A percentile compares a stretch with the other conserved stretches of the same genome.
These are phyloP conservation scores for Cataglyphis rosenhaueri DNA, from an alignment of 2,888 invertebrate genomes.

Conservation along the genomic window DNA sequence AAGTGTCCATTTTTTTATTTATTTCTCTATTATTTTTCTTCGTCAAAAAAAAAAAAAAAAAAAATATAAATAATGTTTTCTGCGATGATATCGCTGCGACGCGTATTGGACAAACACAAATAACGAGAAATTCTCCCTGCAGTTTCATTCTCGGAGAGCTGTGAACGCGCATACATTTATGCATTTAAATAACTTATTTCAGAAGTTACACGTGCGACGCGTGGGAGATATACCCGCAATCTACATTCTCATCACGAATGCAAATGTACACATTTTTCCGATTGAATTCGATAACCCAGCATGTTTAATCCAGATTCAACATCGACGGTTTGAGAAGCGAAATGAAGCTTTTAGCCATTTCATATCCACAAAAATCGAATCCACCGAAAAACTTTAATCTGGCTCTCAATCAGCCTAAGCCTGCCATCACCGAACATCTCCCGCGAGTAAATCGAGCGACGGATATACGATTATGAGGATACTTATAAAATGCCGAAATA, in stretches of 20 bases:
- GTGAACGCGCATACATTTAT: conserved; percentile 23
- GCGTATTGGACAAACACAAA: conserved; percentile 12
- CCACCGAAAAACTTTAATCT: conserved; percentile 67
- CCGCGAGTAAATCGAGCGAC: conserved; percentile 23
- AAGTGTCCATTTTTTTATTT: not conserved
- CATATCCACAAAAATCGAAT: conserved; percentile 65
- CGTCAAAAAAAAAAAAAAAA: conserved; percentile 12
- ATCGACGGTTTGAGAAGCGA: conserved; percentile 50
- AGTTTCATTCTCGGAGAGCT: not conserved
- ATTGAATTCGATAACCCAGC: conserved; percentile 70
- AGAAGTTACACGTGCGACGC: not conserved
- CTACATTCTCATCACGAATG: conserved; percentile 51
- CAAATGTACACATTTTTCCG: conserved; percentile 44
- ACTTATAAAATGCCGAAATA: not conserved
- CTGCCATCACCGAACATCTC: conserved; percentile 19
- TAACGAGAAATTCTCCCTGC: not conserved
- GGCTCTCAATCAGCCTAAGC: conserved; percentile 55
- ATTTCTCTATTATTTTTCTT: not conserved
- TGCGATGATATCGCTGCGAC: not conserved
- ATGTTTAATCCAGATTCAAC: conserved; percentile 67
- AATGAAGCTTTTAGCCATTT: conserved; percentile 72
- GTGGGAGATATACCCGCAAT: not conserved
- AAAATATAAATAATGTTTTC: not conserved
- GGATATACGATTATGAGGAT: not conserved
- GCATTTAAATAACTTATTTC: conserved; percentile 53